A percentile compares a stretch with the other conserved stretches of the same genome.
These are phyloP conservation scores for Phoeniculus purpureus DNA, from an alignment of 2,797 vertebrate genomes.

Conservation along the genomic window DNA sequence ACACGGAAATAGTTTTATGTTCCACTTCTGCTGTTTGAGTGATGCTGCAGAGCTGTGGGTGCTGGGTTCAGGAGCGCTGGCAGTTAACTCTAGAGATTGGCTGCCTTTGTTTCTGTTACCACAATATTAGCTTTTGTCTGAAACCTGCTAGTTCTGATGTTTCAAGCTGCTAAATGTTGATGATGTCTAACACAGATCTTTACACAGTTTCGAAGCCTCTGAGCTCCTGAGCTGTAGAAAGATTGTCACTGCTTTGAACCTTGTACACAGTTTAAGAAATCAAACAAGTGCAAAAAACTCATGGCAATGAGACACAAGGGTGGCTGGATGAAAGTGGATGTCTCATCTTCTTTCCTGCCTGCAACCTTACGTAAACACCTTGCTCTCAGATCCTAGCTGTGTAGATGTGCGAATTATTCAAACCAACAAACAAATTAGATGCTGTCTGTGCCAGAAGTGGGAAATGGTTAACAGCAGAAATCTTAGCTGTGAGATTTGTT, in stretches of 20 bases:
- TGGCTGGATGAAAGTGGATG: constrained; percentile 36
- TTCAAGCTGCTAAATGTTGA: constrained; percentile 57
- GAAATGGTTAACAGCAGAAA: not conserved
- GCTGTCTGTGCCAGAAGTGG: not conserved
- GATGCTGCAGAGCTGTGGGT: not conserved
- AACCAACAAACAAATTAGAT: not conserved
- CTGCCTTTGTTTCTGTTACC: constrained; percentile 26
- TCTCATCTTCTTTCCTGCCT: constrained; percentile 30
- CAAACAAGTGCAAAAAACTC: constrained; percentile 29
- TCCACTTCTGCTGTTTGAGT: not conserved
- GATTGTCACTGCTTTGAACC: constrained; percentile 46
- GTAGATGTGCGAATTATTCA: constrained; percentile 44
- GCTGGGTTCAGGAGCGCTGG: not conserved
- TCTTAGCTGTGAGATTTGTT: not conserved
- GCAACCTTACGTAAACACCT: not conserved
- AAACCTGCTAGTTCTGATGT: constrained; percentile 20
- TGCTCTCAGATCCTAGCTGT: not conserved
- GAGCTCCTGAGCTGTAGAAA: not conserved
- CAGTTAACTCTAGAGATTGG: not conserved
- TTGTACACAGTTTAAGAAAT: constrained; percentile 30
- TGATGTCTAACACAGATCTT: constrained; percentile 10
- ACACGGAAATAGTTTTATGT: not conserved
- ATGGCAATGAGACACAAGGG: constrained; percentile 34
- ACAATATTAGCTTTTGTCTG: constrained; percentile 5
- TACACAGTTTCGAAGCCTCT: not conserved